Evolutionary conservation across 2,797 vertebrate genomes (phyloP), one percentile per base, ranked within the genome.

Genomic region (Falco cherrug): DNA sequence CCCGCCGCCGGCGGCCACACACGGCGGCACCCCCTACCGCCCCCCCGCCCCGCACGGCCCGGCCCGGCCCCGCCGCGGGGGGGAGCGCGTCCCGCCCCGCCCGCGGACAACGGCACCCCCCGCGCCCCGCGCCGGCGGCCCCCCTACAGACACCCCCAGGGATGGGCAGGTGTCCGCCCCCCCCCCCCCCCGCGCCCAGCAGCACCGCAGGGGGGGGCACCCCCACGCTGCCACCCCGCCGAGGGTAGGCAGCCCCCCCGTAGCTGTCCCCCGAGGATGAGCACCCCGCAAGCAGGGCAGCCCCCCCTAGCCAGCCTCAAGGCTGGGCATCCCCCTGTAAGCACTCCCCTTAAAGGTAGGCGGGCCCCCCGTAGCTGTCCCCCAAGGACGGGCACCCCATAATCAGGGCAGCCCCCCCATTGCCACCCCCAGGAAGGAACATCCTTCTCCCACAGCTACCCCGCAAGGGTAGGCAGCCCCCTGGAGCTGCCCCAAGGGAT

Each of bases 1-100:
- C 90, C 73, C 84, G 84, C 84, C 78, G 77, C 71, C 78, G 73
- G 84, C 90, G 78, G 90, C 90, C 79, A 87, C 90, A 92, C 90
- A 92, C 90, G 79, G 90, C 89, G 89, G 71, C 47, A 19, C 16
- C 51, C 67, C 89, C 60, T 56, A 70, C 25, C 53, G 12, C 35
- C 56, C 57, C 31, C 26, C 33, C 50, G 33, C 59, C 9, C 31
- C 20, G 17, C 70, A 16, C 54, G 22, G 63, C 73, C 64, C 60
- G 45, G 74, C 59, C 70, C 68, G 73, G 75, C 63, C 64, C 43
- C 57, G 67, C 89, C 83, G 83, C 89, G 64, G 90, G 84, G 77
- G 77, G 73, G 60, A 84, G 84, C 71, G 80, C 57, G n/a, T n/a
- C n/a, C n/a, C n/a, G n/a, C n/a, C n/a, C n/a, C n/a, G n/a, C n/a